These are phyloP conservation scores for Chrysomallon squamiferum DNA, from an alignment of 1,140 invertebrate species.

Conservation along the genomic window DNA sequence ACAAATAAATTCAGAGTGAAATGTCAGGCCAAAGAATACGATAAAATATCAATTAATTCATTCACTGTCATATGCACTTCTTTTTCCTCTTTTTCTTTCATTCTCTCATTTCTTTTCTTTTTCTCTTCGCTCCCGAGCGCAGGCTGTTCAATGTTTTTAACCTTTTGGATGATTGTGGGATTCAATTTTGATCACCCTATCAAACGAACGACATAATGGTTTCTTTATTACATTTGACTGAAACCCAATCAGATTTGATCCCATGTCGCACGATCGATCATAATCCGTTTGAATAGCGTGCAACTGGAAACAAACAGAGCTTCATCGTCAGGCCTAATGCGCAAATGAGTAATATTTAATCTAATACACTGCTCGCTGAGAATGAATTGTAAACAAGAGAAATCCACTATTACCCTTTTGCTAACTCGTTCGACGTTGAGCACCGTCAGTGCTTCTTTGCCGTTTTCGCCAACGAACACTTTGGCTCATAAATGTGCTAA, in stretches of 20 bases:
- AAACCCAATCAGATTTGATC: neutral
- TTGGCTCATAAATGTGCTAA: neutral
- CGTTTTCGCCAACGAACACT: neutral
- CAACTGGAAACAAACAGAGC: neutral
- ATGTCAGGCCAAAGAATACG: no score
- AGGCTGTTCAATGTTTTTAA: constrained; percentile 1
- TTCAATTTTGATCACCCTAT: neutral
- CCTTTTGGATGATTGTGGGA: neutral
- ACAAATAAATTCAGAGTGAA: no score
- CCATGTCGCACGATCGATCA: neutral
- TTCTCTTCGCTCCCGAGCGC: no score
- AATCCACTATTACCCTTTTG: neutral
- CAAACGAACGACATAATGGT: neutral
- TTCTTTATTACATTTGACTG: constrained; percentile 8
- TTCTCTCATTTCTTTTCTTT: neutral
- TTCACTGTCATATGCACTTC: no score
- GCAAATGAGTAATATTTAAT: constrained; percentile 6
- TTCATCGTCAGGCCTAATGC: neutral
- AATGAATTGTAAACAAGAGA: constrained; percentile 6
- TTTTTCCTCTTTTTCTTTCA: no score
- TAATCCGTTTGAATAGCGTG: neutral
- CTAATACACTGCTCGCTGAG: constrained; percentile 1
- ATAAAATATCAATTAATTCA: no score
- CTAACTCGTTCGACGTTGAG: neutral
- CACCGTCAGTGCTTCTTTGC: neutral